These are phyloP conservation scores for Triops cancriformis DNA, from an alignment of 1,140 invertebrate species.

Conservation along the genomic window DNA sequence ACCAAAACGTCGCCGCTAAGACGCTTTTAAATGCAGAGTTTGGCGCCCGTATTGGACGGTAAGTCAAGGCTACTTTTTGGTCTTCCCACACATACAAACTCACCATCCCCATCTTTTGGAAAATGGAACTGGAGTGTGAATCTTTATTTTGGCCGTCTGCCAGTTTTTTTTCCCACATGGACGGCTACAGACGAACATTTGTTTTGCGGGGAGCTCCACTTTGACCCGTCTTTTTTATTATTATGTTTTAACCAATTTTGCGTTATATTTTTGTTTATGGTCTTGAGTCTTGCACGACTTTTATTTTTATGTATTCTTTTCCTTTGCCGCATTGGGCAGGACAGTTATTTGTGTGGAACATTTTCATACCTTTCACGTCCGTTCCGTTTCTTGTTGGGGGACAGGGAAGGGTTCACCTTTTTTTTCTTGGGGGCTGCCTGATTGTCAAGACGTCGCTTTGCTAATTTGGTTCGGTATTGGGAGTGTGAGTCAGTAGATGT, in stretches of 20 bases:
- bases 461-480: slow-evolving; percentile 4
- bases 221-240: not conserved
- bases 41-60: slow-evolving; percentile 11
- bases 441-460: not conserved
- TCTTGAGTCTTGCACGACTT: not conserved
- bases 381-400: not conserved
- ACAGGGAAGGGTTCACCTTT: not conserved
- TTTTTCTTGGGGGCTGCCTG: not conserved
- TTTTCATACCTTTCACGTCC: not conserved
- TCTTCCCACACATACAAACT: not conserved
- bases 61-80: not conserved
- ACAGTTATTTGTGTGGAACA: not conserved
- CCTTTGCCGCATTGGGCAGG: not conserved
- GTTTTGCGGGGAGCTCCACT: not conserved
- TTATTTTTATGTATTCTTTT: not conserved
- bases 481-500: not conserved
- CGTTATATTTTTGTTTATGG: not conserved
- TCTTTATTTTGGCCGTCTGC: not conserved
- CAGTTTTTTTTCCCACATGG: not conserved
- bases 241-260: not conserved
- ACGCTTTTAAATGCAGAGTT: not conserved
- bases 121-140: not conserved
- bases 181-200: not conserved
- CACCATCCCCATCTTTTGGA: not conserved
- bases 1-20: not conserved